Evolutionary conservation across 2,888 invertebrate species (phyloP).

Genomic region (Caenorhabditis wallacei): DNA sequence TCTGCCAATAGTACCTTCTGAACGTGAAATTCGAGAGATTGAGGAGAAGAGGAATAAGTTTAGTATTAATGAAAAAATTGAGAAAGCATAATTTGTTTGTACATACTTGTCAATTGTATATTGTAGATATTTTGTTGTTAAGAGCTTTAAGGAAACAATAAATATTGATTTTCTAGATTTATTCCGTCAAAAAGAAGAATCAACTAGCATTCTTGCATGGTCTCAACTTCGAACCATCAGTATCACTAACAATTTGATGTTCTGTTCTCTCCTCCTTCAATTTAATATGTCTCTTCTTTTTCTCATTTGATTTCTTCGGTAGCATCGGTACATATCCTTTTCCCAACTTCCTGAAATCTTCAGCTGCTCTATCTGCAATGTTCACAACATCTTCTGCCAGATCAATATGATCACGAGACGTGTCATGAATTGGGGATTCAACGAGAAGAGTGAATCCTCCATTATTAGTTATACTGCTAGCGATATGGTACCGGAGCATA

Average conservation of each 20-base stretch:
- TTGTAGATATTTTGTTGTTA: background rate
- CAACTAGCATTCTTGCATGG: slow-evolving; percentile 70
- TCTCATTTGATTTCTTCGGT: slow-evolving; percentile 9
- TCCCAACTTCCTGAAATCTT: slow-evolving; percentile 54
- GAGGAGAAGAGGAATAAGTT: slow-evolving; percentile 55
- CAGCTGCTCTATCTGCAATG: slow-evolving; percentile 71
- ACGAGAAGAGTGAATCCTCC: slow-evolving; percentile 67
- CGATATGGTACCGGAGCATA: slow-evolving; percentile 71
- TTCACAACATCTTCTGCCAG: slow-evolving; percentile 72
- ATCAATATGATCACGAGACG: slow-evolving; percentile 69
- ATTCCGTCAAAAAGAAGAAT: background rate
- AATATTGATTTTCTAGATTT: background rate
- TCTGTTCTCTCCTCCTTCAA: slow-evolving; percentile 44
- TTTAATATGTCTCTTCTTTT: slow-evolving; percentile 42
- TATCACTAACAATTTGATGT: slow-evolving; percentile 67
- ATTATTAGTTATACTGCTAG: slow-evolving; percentile 52
- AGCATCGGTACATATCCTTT: slow-evolving; percentile 27
- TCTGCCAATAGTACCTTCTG: slow-evolving; percentile 47
- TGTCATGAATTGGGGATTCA: slow-evolving; percentile 70
- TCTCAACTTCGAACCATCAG: slow-evolving; percentile 68
- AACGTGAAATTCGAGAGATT: slow-evolving; percentile 43
- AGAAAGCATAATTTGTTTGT: slow-evolving; percentile 42
- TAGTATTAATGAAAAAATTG: slow-evolving; percentile 23
- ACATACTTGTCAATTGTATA: background rate
- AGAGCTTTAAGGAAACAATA: background rate